Evolutionary conservation across 1,140 invertebrate genomes (phyloP), one percentile per base, ranked within the genome.

Genomic region (Aphaenogaster ashmeadi): DNA sequence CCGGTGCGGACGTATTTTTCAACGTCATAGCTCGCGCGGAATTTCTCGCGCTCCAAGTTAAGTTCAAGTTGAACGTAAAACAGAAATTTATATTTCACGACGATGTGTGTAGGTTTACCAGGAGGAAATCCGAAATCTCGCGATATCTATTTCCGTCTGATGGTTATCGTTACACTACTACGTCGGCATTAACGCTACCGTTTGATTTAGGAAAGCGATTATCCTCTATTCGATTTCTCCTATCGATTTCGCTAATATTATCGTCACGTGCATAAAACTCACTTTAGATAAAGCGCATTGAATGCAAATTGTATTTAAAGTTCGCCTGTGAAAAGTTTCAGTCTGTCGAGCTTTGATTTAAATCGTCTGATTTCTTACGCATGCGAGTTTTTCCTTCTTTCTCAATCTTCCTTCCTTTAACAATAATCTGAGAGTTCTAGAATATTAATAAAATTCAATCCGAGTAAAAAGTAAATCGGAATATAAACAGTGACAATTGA

Each of bases 41-140:
- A 69, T 69, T 56, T 21, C 15, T 38, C 47, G 8, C 7, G 8
- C 4, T 9, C 21, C 36, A 15, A 69, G 47, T 27, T 80, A 41
- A 67, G 18, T 69, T 44, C 7, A 27, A 41, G 5, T 44, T 36
- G 64, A 38, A 52, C 44, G 62, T 38, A 41, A 69, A 52, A 66
- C 13, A 13, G 54, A 13, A 3, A 54, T 80, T 80, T 67, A 27
- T 47, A 62, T 67, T 67, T 66, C 77, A 47, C 58, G 18, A 74
- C 15, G 64, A 9, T 64, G 18, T 27, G 27, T 27, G 27, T 27
- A 27, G 2, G 8, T 38, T 66, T 38, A 67, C 18, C 5, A 21
- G 8, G 11, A 15, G 38, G 9, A 67, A 47, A 64, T 62, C 27
- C 41, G 9, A 9, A 75, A 41, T 27, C 21, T 38, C 33, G 33